Percentiles rank a stretch among this genome's conserved stretches.
Conservation (phyloP, 2,797 vertebrate genomes). For the Galaxias olidus region DNA sequence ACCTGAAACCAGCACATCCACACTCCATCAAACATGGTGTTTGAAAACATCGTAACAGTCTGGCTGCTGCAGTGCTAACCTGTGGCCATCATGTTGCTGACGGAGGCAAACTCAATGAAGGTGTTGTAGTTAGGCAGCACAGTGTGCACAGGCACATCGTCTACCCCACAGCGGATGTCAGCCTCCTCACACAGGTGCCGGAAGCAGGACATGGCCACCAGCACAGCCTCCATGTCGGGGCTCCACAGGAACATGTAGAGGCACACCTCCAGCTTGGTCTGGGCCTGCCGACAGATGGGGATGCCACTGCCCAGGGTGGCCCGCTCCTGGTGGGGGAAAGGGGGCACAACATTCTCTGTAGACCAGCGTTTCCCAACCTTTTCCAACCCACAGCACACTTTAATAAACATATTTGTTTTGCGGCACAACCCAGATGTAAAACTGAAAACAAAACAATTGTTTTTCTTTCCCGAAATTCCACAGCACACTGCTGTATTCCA, state of each 20-base stretch:
- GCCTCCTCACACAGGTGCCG: constrained; percentile 90
- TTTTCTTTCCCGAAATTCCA: too few relatives aligned
- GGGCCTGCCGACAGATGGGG: constrained; percentile 90
- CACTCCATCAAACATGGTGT: not conserved
- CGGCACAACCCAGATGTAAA: too few relatives aligned
- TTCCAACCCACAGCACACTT: too few relatives aligned
- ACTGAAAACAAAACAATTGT: not conserved
- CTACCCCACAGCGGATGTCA: constrained; percentile 69
- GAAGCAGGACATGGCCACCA: constrained; percentile 98
- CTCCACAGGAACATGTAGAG: constrained; percentile 98
- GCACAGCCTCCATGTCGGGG: constrained; percentile 91
- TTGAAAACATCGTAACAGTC: not conserved
- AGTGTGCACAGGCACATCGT: constrained; percentile 42
- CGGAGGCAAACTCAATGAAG: constrained; percentile 89
- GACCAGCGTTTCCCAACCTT: too few relatives aligned
- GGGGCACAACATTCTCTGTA: too few relatives aligned
- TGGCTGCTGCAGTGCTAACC: not conserved
- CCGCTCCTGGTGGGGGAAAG: constrained; percentile 76
- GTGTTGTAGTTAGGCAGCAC: constrained; percentile 11
- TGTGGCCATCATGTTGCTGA: constrained; percentile 89
- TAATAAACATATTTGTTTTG: too few relatives aligned
- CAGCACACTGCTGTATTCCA: too few relatives aligned
- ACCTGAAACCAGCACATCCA: not conserved
- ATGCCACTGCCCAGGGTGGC: constrained; percentile 85
- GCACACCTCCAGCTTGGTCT: constrained; percentile 93